These are phyloP conservation scores for Guaruba guarouba DNA, from an alignment of 2,113 vertebrate species.

Conservation along the genomic window DNA sequence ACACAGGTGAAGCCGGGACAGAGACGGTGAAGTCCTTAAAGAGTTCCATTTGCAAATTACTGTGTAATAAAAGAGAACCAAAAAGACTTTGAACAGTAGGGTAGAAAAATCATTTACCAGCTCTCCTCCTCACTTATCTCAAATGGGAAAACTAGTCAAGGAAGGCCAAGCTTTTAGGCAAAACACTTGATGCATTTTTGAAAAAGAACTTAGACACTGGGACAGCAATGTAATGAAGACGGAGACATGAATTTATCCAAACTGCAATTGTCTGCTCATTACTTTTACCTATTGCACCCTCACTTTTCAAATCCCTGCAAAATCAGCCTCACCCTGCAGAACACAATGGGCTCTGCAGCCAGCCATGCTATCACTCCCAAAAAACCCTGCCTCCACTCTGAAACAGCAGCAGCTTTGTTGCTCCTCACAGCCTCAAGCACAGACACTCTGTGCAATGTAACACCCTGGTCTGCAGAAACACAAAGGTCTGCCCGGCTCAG, in stretches of 20 bases:
- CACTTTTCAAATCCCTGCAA: not conserved
- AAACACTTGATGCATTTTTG: not conserved
- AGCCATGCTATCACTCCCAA: not conserved
- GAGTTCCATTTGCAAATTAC: not conserved
- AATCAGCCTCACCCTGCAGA: not conserved
- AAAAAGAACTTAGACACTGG: not conserved
- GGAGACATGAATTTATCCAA: not conserved
- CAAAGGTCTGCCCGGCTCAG: not conserved
- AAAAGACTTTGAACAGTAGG: not conserved
- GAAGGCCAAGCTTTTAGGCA: not conserved
- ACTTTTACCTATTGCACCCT: not conserved
- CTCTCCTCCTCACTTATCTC: not conserved
- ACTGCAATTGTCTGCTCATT: not conserved
- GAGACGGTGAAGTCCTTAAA: not conserved
- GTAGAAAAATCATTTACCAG: not conserved
- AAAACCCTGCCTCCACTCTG: not conserved
- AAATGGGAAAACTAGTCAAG: not conserved
- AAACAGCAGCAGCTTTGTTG: not conserved
- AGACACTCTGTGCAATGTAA: accelerated
- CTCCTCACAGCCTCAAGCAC: not conserved
- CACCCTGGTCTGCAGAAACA: not conserved
- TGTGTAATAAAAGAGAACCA: not conserved
- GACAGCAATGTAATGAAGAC: not conserved
- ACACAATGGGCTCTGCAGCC: not conserved
- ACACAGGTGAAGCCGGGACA: not conserved